phyloP scores from a whole-genome alignment of 2,113 vertebrate genomes.

The Vanacampus margaritifer region DNA sequence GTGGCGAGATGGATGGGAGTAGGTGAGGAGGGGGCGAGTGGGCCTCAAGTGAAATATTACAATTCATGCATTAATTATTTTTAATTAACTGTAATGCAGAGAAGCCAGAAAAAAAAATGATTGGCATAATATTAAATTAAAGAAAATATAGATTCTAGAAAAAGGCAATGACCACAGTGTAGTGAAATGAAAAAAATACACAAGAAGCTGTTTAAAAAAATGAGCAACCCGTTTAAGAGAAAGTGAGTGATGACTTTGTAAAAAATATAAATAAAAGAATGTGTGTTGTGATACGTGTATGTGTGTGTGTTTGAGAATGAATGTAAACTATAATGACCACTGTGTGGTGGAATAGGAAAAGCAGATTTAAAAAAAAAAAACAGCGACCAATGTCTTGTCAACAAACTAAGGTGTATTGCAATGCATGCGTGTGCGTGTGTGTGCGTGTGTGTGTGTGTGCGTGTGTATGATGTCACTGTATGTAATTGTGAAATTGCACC shows the following conservation, averaged over 20 bases:
- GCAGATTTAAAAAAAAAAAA: no score
- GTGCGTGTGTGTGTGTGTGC: no score
- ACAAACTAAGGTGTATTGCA: no score
- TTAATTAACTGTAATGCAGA: background rate
- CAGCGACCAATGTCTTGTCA: no score
- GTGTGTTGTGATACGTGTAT: background rate
- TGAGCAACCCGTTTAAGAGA: background rate
- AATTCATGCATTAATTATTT: conserved; percentile 29
- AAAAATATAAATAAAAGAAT: background rate
- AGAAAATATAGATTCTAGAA: background rate
- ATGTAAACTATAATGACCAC: background rate
- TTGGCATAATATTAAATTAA: background rate
- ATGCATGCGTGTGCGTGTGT: no score
- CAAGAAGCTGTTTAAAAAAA: background rate
- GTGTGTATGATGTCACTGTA: no score
- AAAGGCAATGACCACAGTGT: background rate
- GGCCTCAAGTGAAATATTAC: conserved; percentile 15
- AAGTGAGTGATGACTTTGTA: background rate
- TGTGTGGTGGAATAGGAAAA: no score
- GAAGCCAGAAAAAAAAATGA: background rate
- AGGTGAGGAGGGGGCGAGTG: background rate
- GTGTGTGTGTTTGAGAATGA: background rate
- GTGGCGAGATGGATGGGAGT: background rate
- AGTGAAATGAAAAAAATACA: background rate
- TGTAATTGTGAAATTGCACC: no score